phyloP scores from a whole-genome alignment of 1,140 invertebrate genomes.

The Nebria ingens region DNA sequence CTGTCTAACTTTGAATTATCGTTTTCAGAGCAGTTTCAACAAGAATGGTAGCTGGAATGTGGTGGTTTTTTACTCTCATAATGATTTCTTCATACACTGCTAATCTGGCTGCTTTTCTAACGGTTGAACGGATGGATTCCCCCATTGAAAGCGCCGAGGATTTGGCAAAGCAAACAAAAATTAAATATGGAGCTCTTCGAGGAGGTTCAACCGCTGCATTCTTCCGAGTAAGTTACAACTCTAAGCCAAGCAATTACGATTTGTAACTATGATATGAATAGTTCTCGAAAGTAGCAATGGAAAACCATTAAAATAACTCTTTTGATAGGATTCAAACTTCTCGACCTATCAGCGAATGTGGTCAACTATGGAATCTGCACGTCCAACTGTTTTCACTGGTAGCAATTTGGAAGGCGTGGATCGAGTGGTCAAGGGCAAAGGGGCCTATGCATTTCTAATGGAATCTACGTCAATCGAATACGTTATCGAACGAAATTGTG shows the following conservation, averaged over 20 bases:
- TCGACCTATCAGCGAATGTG: conserved; percentile 87
- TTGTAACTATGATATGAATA: background rate
- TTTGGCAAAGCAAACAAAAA: conserved; percentile 90
- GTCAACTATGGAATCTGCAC: conserved; percentile 82
- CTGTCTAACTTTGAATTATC: conserved; percentile 4
- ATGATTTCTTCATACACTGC: conserved; percentile 99
- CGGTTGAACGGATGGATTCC: conserved; percentile 91
- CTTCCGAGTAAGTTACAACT: conserved; percentile 61
- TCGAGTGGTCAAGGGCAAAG: conserved; percentile 70
- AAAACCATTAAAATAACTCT: background rate
- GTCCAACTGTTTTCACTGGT: conserved; percentile 73
- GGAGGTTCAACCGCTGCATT: conserved; percentile 87
- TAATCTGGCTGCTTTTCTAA: conserved; percentile 93
- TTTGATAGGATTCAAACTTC: conserved; percentile 77
- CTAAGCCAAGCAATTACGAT: background rate
- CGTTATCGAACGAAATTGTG: conserved; percentile 81
- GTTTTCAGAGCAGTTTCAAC: conserved; percentile 68
- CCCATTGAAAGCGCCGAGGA: conserved; percentile 94
- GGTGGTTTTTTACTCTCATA: conserved; percentile 97
- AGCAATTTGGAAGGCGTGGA: conserved; percentile 81
- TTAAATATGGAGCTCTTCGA: conserved; percentile 90
- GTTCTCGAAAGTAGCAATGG: background rate
- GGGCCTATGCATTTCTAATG: conserved; percentile 86
- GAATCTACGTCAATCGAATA: conserved; percentile 90
- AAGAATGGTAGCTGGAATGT: conserved; percentile 81